Evolutionary conservation across 1,140 invertebrate species (phyloP).

Genomic region (Drosophila nigromelanica): DNA sequence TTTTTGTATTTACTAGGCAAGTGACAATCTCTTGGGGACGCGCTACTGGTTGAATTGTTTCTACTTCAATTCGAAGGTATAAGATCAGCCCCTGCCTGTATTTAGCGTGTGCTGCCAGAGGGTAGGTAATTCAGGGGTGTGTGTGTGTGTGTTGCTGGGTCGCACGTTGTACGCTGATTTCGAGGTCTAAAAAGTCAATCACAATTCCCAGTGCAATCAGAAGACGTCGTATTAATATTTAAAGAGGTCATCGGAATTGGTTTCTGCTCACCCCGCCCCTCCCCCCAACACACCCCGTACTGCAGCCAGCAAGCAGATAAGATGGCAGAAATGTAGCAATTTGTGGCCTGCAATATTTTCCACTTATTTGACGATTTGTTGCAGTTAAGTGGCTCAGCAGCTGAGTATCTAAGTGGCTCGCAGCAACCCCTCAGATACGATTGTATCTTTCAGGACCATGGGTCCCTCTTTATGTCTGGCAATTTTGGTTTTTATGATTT

Average conservation of each 20-base stretch:
- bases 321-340: conserved; percentile 60
- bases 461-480: conserved; percentile 63
- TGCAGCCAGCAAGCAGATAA: conserved; percentile 41
- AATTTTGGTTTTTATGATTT: conserved; percentile 75
- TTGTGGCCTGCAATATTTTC: conserved; percentile 81
- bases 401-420: conserved; percentile 52
- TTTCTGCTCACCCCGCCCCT: conserved; percentile 26
- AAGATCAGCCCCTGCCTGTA: conserved; percentile 13
- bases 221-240: conserved; percentile 79
- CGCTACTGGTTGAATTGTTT: conserved; percentile 54
- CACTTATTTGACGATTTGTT: conserved; percentile 80
- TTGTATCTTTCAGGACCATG: conserved; percentile 21
- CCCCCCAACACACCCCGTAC: conserved; percentile 8
- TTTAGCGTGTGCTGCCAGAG: conserved; percentile 37
- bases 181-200: conserved; percentile 77
- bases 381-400: conserved; percentile 62
- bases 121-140: conserved; percentile 37
- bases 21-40: conserved; percentile 49
- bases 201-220: conserved; percentile 82
- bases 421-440: conserved; percentile 40
- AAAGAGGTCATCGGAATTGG: conserved; percentile 82
- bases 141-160: conserved; percentile 18
- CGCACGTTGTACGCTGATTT: conserved; percentile 24
- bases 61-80: conserved; percentile 9
- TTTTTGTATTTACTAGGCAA: conserved; percentile 33